Base-by-base conservation (phyloP, 2,113 vertebrate species). In the Rana temporaria region DNA sequence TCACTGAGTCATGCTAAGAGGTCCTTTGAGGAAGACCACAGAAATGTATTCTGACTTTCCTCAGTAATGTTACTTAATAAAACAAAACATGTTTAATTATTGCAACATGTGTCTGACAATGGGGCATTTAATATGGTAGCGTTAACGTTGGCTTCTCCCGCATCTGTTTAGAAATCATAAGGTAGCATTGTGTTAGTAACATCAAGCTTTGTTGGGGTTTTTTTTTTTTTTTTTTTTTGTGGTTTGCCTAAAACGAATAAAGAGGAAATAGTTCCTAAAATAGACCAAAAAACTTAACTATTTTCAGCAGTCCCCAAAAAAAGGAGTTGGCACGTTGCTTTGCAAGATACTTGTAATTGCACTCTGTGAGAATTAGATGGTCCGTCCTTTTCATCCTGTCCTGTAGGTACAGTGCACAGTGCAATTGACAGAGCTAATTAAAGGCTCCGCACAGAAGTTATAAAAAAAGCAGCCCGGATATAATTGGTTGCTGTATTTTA, bases 301-400 rank as follows among this genome's bases (percentile, higher is more conserved):
- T 82, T 82, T 75, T 82, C 26, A 75, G 52, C 15, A 19, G 6
- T 42, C 20, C 34, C 60, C 17, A 15, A 74, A 66, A 38, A 74
- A 74, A 74, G 74, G 70, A 67, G 15, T 24, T 82, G 60, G 60
- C 80, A 65, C 14, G 42, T 34, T 18, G 19, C 22, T 65, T 48
- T 66, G 30, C 72, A 75, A 72, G 66, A 74, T 24, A 73, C 60
- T 53, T 81, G 60, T 73, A 81, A 73, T 81, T 81, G 59, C 60
- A 38, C 68, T 73, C 26, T 26, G 73, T 53, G 42, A 71, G 55
- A 73, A 73, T 65, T 55, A 65, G 60, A 73, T 81, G 62, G 20
- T 81, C 19, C 72, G 60, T 63, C 20, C 60, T 60, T 57, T 75
- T 60, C 22, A 42, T 65, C 69, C 42, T 81, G 69, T 73, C 73